Base-by-base conservation (phyloP, 2,797 vertebrate genomes). In the Enteromius paludinosus region DNA sequence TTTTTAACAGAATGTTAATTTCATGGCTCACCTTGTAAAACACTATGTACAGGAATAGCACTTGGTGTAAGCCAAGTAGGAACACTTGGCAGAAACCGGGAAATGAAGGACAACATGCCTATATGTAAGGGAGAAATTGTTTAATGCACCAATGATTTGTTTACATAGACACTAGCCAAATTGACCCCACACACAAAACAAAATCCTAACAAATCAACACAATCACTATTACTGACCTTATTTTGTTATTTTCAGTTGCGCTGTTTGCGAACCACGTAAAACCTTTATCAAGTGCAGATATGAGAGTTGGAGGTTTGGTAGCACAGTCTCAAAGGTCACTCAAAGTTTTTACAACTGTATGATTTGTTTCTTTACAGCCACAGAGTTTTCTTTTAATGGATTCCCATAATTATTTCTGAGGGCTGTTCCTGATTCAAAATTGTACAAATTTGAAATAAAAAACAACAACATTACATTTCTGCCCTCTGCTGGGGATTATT, bases 11-110 rank as follows among this genome's bases (percentile, higher is more conserved):
- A 62, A 41, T 15, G 15, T 62, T 72, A 0, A 25, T 84, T 65
- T 61, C 25, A 64, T 1, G 11, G 35, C 92, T 93, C 82, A 95
- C 94, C 95, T 94, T 95, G 94, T 79, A 96, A 93, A 30, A 94
- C 84, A 89, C 90, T 83, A 41, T 94, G 84, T 86, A 95, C 35
- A 41, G 93, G 93, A 83, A 84, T 93, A 56, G 82, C 88, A 23
- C 94, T 92, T 30, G 89, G 90, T 73, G 68, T 89, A 78, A 94
- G 56, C 94, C 93, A 95, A 12, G 47, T 86, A 2, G 93, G 92
- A 56, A 94, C 87, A 72, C 90, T 92, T 0, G 94, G 92, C 52
- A 95, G 54, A 82, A 93, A 82, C 45, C 89, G 93, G 7, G 70
- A 86, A 61, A 95, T 33, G 12, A 87, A 83, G 64, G 87, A 88